Conservation (phyloP, 64 coral and sea anemone genomes). For the Montipora capricornis region DNA sequence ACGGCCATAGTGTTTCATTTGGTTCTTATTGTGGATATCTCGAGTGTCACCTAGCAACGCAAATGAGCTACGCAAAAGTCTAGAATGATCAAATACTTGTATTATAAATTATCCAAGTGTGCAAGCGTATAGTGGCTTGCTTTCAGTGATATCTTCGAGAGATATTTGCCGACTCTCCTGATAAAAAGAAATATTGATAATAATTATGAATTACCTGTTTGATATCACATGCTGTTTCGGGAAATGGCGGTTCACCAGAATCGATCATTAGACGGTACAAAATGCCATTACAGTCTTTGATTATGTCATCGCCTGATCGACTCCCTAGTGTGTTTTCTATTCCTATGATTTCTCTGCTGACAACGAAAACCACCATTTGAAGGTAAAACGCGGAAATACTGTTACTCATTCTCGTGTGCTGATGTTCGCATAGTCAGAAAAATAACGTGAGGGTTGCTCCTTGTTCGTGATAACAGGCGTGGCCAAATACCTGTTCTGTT, state of each 20-base stretch:
- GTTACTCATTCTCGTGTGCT: background rate
- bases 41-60: no score
- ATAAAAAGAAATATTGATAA: background rate
- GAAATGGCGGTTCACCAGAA: slow-evolving; percentile 1
- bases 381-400: background rate
- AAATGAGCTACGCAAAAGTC: no score
- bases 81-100: no score
- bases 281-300: slow-evolving; percentile 43
- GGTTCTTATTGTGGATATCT: no score
- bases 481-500: background rate
- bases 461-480: background rate
- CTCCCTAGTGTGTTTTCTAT: background rate
- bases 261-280: slow-evolving; percentile 32
- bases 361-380: background rate
- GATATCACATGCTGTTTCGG: slow-evolving; percentile 20
- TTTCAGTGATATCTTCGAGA: no score
- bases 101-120: no score
- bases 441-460: background rate
- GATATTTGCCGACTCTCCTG: no score
- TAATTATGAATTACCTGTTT: background rate
- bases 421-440: background rate
- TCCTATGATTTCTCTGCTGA: background rate
- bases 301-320: background rate
- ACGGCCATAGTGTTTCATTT: no score
- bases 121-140: background rate